Conservation (phyloP, 2,888 invertebrate species). For the Rhimphoctona megacephalus region DNA sequence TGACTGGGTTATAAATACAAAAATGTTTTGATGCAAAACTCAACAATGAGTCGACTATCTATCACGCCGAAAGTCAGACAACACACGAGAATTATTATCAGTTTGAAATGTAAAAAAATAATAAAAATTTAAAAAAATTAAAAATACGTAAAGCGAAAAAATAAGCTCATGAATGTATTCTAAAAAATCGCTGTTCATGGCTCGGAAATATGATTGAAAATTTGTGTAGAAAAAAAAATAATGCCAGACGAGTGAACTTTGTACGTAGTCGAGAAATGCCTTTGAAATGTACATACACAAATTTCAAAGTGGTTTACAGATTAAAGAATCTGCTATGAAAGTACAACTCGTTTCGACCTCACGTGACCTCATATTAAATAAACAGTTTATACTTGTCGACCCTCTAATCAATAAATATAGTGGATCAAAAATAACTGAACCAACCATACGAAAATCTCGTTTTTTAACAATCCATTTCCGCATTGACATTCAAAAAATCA, state of each 20-base stretch:
- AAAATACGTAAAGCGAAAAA: neutral
- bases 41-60: neutral
- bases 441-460: neutral
- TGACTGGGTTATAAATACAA: slow-evolving; percentile 28
- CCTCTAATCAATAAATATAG: neutral
- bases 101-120: too few species aligned
- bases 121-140: too few species aligned
- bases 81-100: slow-evolving; percentile 2
- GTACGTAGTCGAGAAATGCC: neutral
- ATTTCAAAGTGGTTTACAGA: slow-evolving; percentile 12
- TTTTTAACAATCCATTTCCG: neutral
- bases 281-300: neutral
- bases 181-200: neutral
- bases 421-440: neutral
- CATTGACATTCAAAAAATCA: neutral
- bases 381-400: slow-evolving; percentile 5
- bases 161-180: neutral
- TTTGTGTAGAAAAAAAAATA: neutral
- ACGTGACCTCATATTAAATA: neutral
- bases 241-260: neutral
- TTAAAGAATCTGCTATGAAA: neutral
- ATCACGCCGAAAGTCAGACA: neutral
- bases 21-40: neutral
- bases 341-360: slow-evolving; percentile 15
- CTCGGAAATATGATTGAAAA: neutral